Conservation (phyloP, 2,113 vertebrate species). For the Hystrix cristata region DNA sequence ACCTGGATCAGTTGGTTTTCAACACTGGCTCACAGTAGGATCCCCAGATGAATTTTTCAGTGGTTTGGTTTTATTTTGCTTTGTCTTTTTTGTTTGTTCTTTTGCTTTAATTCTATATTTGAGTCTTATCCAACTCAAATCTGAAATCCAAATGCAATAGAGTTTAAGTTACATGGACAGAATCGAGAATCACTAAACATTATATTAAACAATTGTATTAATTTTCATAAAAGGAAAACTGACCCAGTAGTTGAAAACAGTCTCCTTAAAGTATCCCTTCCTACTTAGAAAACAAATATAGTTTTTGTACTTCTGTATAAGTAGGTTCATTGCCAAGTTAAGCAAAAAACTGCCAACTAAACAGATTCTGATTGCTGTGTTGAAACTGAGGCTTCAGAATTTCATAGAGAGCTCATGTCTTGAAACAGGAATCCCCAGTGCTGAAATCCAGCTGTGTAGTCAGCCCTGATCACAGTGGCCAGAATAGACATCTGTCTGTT, state of each 20-base stretch:
- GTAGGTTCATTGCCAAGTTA: neutral
- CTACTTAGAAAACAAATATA: neutral
- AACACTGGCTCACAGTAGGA: neutral
- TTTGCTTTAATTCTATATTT: neutral
- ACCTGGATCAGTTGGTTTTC: neutral
- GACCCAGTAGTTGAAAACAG: neutral
- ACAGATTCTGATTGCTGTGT: conserved; percentile 26
- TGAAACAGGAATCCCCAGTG: neutral
- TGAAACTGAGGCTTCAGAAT: conserved; percentile 32
- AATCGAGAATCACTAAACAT: neutral
- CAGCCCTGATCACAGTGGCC: neutral
- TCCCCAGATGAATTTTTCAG: neutral
- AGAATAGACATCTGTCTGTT: neutral
- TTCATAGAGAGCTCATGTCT: neutral
- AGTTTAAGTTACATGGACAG: neutral
- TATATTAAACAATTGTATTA: neutral
- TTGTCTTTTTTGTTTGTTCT: neutral
- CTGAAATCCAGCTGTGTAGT: neutral
- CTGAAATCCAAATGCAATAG: neutral
- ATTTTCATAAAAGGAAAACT: neutral
- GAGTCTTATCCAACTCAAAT: neutral
- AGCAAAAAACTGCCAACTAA: conserved; percentile 23
- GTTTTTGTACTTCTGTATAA: neutral
- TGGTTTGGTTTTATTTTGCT: neutral
- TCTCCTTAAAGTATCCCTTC: neutral